These are phyloP conservation scores for Cryptus viduatorius DNA, from an alignment of 2,888 invertebrate genomes.

Conservation along the genomic window DNA sequence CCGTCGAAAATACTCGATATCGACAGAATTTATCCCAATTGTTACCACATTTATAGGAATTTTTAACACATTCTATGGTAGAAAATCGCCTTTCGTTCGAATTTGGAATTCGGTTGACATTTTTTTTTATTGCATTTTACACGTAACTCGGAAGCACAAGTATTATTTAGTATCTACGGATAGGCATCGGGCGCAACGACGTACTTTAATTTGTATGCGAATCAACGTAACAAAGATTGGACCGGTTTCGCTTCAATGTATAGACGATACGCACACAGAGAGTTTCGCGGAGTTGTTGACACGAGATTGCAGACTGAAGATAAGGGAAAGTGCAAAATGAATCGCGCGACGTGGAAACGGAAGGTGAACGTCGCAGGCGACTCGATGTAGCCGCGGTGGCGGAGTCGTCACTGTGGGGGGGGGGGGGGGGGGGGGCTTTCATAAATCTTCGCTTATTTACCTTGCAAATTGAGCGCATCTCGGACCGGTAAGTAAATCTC, in stretches of 20 bases:
- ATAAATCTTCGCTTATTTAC: conserved; percentile 70
- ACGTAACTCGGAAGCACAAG: background rate
- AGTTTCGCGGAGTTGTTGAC: conserved; percentile 60
- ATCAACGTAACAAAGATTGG: conserved; percentile 70
- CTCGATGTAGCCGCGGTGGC: conserved; percentile 19
- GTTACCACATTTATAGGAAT: no score
- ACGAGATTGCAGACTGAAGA: conserved; percentile 61
- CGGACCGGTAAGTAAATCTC: conserved; percentile 46
- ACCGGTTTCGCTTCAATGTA: conserved; percentile 3
- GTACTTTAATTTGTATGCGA: conserved; percentile 67
- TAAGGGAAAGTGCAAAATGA: conserved; percentile 47
- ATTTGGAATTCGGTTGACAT: background rate
- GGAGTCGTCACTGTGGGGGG: background rate
- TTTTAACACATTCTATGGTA: no score
- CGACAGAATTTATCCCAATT: no score
- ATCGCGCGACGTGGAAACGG: conserved; percentile 36
- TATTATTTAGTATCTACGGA: background rate
- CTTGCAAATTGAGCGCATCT: conserved; percentile 68
- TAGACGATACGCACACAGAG: conserved; percentile 6
- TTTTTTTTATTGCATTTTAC: conserved; percentile 3
- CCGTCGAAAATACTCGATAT: no score
- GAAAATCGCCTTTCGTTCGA: no score
- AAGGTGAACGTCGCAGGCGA: conserved; percentile 12
- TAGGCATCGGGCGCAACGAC: background rate
- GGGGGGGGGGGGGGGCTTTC: conserved; percentile 4